These are phyloP conservation scores for Scopus umbretta DNA, from an alignment of 2,113 vertebrate species.

Conservation along the genomic window DNA sequence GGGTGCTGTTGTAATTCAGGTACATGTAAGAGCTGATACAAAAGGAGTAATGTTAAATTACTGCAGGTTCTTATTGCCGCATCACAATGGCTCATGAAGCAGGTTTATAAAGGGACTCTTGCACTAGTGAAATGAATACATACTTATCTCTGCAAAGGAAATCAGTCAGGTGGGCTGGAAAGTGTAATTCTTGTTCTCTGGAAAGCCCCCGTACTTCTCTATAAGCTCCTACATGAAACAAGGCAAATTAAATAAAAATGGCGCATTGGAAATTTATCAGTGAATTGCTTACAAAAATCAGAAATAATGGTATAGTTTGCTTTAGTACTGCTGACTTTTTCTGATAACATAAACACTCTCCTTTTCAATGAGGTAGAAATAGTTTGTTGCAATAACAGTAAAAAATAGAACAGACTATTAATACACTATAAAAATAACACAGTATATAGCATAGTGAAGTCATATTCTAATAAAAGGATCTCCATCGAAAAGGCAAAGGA, in stretches of 20 bases:
- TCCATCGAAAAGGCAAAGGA: not conserved
- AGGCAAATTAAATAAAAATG: not conserved
- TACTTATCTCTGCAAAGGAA: not conserved
- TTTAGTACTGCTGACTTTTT: not conserved
- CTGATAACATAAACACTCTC: not conserved
- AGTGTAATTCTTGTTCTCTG: not conserved
- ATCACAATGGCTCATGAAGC: not conserved
- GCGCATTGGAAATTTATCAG: not conserved
- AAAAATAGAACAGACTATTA: not conserved
- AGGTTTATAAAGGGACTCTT: not conserved
- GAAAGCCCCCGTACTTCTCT: not conserved
- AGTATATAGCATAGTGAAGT: not conserved
- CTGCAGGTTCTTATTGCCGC: not conserved
- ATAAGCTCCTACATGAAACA: not conserved
- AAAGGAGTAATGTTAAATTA: not conserved
- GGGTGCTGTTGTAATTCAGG: not conserved
- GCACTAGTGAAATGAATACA: not conserved
- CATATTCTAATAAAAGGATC: not conserved
- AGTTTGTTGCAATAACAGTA: not conserved
- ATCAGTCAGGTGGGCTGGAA: not conserved
- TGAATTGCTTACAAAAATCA: not conserved
- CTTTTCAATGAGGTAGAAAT: not conserved
- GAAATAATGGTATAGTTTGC: not conserved
- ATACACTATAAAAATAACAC: not conserved
- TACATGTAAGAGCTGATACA: not conserved